Evolutionary conservation across 1,140 invertebrate genomes (phyloP).

Genomic region (Chionoecetes opilio): DNA sequence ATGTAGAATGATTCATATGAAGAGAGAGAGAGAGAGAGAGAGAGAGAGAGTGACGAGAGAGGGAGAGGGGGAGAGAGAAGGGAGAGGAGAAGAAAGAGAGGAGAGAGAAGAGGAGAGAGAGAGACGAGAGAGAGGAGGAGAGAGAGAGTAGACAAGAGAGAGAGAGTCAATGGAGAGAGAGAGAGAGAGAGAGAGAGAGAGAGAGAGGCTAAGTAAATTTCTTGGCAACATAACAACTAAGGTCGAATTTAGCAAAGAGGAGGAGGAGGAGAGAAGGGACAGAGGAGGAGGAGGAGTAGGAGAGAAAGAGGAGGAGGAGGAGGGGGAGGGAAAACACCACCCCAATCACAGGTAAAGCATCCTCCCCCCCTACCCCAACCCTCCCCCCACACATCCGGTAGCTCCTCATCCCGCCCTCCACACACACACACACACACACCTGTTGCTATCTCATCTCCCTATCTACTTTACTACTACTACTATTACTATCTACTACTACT

Average conservation of each 20-base stretch:
- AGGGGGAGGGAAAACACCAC: not conserved
- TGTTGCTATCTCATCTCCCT: not conserved
- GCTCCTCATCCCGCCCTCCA: not conserved
- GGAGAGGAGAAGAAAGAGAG: not conserved
- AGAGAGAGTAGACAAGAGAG: not conserved
- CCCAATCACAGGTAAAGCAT: not conserved
- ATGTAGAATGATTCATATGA: too few relatives aligned
- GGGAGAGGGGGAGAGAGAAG: too few relatives aligned
- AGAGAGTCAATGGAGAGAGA: not conserved
- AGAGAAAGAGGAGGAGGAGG: not conserved
- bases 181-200: not conserved
- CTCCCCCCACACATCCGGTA: not conserved
- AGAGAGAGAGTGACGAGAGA: too few relatives aligned
- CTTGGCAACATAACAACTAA: too few relatives aligned
- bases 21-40: too few relatives aligned
- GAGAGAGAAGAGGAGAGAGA: not conserved
- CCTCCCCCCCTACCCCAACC: not conserved
- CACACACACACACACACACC: slow-evolving; percentile 22
- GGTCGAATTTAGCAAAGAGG: not conserved
- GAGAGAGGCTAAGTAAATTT: not conserved
- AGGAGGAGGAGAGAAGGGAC: not conserved
- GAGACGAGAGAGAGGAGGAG: not conserved
- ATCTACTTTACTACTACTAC: too few relatives aligned
- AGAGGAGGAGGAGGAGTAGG: not conserved
- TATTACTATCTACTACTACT: too few relatives aligned